Conservation (phyloP, 2,888 invertebrate genomes). For the Gymnoscelis rufifasciata region DNA sequence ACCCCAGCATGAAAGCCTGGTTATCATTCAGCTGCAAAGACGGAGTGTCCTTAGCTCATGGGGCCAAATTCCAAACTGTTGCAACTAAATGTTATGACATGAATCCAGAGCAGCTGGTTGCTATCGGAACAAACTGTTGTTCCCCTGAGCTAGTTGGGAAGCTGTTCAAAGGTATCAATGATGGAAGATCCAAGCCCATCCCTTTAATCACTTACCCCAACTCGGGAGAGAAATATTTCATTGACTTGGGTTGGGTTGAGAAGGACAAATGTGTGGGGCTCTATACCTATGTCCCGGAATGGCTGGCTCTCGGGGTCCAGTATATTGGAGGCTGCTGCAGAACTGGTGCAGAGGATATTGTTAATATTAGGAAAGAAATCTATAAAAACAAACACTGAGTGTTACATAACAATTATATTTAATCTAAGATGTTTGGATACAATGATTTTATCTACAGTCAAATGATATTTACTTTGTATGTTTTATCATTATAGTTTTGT, state of each 20-base stretch:
- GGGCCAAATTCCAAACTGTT: constrained; percentile 85
- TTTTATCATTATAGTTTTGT: too few species aligned
- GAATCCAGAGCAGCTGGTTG: constrained; percentile 83
- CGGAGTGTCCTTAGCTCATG: constrained; percentile 81
- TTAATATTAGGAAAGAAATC: constrained; percentile 70
- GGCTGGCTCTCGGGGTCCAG: constrained; percentile 87
- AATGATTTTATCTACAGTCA: too few species aligned
- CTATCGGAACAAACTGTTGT: constrained; percentile 93
- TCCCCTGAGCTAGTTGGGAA: constrained; percentile 55
- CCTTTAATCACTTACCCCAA: constrained; percentile 94
- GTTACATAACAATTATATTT: too few species aligned
- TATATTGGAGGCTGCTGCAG: constrained; percentile 96
- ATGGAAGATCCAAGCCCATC: constrained; percentile 54
- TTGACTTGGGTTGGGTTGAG: constrained; percentile 82
- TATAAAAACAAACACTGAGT: constrained; percentile 11
- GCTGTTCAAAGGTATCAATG: constrained; percentile 54
- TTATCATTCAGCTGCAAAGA: constrained; percentile 89
- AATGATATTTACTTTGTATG: too few species aligned
- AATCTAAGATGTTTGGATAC: too few species aligned
- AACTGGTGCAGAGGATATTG: constrained; percentile 87
- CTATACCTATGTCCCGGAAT: constrained; percentile 83
- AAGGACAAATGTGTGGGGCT: constrained; percentile 82
- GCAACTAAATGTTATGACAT: constrained; percentile 82
- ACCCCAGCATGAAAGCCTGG: constrained; percentile 90
- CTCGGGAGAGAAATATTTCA: constrained; percentile 88